phyloP scores from a whole-genome alignment of 2,797 vertebrate genomes.

The Coregonus suidteri region DNA sequence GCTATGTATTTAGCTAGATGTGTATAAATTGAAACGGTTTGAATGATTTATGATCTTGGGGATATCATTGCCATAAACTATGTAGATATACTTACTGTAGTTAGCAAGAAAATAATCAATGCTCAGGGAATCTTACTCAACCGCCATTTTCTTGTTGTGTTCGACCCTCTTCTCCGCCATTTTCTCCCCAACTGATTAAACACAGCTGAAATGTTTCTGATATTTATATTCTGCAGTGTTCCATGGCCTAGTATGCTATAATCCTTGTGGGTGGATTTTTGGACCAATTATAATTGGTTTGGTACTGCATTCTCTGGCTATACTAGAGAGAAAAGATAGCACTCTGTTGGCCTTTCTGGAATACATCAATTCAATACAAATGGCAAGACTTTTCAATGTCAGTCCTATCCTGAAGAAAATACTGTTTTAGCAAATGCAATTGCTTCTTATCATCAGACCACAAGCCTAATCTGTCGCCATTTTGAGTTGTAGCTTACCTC shows the following conservation, averaged over 20 bases:
- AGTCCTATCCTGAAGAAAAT: neutral
- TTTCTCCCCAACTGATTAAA: neutral
- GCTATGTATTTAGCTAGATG: too few relatives aligned
- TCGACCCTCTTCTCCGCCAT: neutral
- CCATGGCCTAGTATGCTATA: neutral
- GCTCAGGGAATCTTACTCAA: constrained; percentile 10
- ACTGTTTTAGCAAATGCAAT: neutral
- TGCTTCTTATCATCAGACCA: neutral
- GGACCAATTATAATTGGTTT: neutral
- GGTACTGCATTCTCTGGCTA: neutral
- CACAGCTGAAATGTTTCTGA: neutral
- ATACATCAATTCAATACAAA: neutral
- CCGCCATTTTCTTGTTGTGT: neutral
- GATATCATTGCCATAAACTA: neutral
- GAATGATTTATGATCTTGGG: constrained; percentile 1
- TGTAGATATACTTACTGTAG: neutral
- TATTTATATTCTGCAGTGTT: neutral
- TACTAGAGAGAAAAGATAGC: neutral
- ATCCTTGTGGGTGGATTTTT: neutral
- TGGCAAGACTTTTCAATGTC: neutral
- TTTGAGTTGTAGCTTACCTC: neutral
- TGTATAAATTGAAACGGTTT: neutral
- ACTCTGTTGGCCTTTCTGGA: neutral
- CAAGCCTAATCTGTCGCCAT: neutral
- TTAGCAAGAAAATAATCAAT: constrained; percentile 4